A percentile compares a stretch with the other conserved stretches of the same genome.
phyloP scores from a whole-genome alignment of 2,797 vertebrate species.

The Dromococcyx pavoninus region DNA sequence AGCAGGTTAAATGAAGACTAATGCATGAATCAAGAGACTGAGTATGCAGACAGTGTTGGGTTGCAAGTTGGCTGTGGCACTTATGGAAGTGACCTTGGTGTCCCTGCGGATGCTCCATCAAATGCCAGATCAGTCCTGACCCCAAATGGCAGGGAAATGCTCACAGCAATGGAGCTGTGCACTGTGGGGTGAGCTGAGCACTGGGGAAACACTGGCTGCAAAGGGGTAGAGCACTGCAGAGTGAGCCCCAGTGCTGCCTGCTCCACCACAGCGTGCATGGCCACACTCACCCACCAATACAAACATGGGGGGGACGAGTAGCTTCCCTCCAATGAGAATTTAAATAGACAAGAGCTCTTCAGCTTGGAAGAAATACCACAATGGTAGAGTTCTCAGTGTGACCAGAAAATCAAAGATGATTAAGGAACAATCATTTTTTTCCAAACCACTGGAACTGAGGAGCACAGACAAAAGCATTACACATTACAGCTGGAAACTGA shows the following conservation, averaged over 20 bases:
- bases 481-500: too few species aligned
- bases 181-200: background rate
- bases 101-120: background rate
- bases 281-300: background rate
- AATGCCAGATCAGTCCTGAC: background rate
- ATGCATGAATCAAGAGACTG: too few species aligned
- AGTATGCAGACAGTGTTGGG: fast-evolving
- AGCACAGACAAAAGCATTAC: too few species aligned
- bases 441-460: too few species aligned
- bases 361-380: background rate
- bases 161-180: background rate
- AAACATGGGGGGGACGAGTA: background rate
- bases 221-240: background rate
- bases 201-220: background rate
- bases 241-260: background rate
- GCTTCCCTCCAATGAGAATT: background rate
- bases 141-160: background rate
- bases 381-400: background rate
- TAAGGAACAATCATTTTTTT: background rate
- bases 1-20: background rate
- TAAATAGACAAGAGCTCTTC: background rate
- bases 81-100: background rate
- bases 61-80: too few species aligned
- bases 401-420: background rate
- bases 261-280: background rate